These are phyloP conservation scores for Eptatretus burgeri DNA, from an alignment of 2,113 vertebrate genomes.

Conservation along the genomic window DNA sequence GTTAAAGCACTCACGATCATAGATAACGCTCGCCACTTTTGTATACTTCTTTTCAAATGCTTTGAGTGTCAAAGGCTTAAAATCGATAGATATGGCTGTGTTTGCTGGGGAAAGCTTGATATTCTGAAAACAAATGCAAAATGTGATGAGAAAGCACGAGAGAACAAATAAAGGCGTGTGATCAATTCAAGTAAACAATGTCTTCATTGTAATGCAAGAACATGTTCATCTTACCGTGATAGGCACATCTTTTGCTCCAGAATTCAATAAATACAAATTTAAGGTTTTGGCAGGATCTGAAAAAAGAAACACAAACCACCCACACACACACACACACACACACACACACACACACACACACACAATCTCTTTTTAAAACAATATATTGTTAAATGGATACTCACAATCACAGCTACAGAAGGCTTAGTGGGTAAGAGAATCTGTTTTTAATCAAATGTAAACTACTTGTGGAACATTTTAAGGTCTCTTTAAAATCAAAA, in stretches of 20 bases:
- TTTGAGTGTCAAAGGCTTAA: conserved; percentile 75
- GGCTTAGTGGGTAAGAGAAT: no score
- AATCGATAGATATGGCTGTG: conserved; percentile 59
- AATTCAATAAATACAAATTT: conserved; percentile 95
- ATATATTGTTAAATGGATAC: no score
- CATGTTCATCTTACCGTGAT: conserved; percentile 46
- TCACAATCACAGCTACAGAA: no score
- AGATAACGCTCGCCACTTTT: conserved; percentile 91
- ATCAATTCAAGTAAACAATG: background rate
- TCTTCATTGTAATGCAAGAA: conserved; percentile 13
- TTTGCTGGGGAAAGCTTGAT: conserved; percentile 75
- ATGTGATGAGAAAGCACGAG: background rate
- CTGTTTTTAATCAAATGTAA: no score
- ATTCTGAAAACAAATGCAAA: conserved; percentile 26
- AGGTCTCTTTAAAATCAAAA: no score
- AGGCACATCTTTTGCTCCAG: conserved; percentile 84
- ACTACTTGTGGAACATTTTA: no score
- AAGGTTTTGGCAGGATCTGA: conserved; percentile 81
- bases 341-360: no score
- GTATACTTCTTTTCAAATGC: conserved; percentile 83
- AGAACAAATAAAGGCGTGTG: background rate
- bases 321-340: no score
- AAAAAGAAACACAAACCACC: conserved; percentile 12
- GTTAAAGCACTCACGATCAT: conserved; percentile 48
- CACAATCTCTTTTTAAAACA: no score